Evolutionary conservation across 2,888 invertebrate species (phyloP), one percentile per base, ranked within the genome.

Genomic region (Pterostichus madidus): DNA sequence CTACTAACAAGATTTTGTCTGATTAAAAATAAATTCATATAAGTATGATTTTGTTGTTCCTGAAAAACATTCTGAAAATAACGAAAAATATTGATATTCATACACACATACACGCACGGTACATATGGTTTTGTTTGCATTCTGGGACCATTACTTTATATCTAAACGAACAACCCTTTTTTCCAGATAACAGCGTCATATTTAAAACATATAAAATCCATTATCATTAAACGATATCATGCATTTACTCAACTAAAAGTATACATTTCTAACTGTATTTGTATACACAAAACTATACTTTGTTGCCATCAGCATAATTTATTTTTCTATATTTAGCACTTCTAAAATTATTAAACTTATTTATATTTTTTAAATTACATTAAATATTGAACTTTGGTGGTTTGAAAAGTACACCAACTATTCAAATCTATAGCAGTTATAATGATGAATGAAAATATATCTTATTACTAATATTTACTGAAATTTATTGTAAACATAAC

Each of bases 171-270:
- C 53, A 77, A 44, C 73, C 81, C 73, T 59, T 53, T 73, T 15
- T 71, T 75, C 49, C 35, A 24, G 81, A 81, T 81, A 81, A 81
- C 56, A 75, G 81, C 46, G 56, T 71, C 39, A 75, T 75, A 81
- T 79, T 79, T 79, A 61, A 73, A 75, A 81, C 81, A 81, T 81
- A 81, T 75, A 81, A 81, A 75, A 75, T 75, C 81, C 81, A 81
- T 81, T 81, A 81, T 81, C 81, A 81, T 75, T 73, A 75, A 17
- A 56, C 31, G 77, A 77, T 77, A 77, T 77, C 77, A 77, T 77
- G 35, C 77, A 56, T 56, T 77, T 77, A 56, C 53, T 32, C 17
- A 17, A 15, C 53, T 56, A 39, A 35, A 77, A 56, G 56, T 56
- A 77, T 77, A 39, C 39, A 15, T 77, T 32, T 77, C 15, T 52